These are phyloP conservation scores for Aphis craccivora DNA, from an alignment of 1,140 invertebrate genomes.

Conservation along the genomic window DNA sequence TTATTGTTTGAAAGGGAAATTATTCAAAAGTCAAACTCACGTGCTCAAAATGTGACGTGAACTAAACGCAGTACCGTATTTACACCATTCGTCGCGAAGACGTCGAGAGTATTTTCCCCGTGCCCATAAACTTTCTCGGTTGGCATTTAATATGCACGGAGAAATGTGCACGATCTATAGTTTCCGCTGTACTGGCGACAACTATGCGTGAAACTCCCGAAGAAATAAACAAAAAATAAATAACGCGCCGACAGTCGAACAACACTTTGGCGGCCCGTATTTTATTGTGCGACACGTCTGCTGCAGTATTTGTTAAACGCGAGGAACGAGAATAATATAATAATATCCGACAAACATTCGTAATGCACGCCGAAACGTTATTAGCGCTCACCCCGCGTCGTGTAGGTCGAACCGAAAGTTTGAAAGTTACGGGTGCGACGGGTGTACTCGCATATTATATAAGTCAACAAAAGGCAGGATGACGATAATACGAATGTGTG, in stretches of 20 bases:
- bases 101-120: not conserved
- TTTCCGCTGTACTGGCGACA: not conserved
- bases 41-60: not conserved
- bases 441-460: not conserved
- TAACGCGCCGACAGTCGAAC: not conserved
- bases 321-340: not conserved
- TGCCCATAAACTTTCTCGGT: not conserved
- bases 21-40: not conserved
- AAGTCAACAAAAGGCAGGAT: not conserved
- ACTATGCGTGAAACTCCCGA: not conserved
- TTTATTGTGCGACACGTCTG: not conserved
- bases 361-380: not conserved
- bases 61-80: not conserved
- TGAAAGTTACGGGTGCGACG: not conserved
- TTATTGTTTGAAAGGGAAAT: not conserved
- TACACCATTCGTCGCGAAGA: not conserved
- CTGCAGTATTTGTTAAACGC: conserved; percentile 21
- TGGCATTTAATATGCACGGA: not conserved
- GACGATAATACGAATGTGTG: not conserved
- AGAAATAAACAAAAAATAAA: conserved; percentile 18
- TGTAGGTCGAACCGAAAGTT: not conserved
- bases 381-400: not conserved
- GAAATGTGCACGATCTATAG: not conserved
- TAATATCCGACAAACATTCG: not conserved
- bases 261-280: not conserved